Evolutionary conservation across 2,888 invertebrate species (phyloP).

Genomic region (Drosophila prolongata): DNA sequence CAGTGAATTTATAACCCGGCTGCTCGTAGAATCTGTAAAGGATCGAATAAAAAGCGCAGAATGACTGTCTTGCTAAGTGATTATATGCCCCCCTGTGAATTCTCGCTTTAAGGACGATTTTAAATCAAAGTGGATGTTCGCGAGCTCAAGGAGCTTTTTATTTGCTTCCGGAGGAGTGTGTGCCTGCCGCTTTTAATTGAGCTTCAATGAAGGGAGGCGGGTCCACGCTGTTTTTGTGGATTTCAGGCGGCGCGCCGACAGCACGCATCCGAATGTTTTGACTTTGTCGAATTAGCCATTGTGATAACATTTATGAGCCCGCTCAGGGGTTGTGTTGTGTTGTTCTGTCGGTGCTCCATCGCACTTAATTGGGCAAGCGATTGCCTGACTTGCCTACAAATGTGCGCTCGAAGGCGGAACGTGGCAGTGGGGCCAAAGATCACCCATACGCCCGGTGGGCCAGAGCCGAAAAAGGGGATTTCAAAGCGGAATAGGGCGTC

Average conservation of each 20-base stretch:
- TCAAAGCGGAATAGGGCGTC: slow-evolving; percentile 24
- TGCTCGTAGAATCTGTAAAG: no score
- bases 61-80: not conserved
- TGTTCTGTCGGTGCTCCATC: slow-evolving; percentile 58
- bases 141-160: slow-evolving; percentile 13
- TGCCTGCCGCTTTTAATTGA: slow-evolving; percentile 40
- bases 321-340: not conserved
- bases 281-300: slow-evolving; percentile 72
- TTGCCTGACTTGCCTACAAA: slow-evolving; percentile 78
- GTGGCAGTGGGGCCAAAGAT: slow-evolving; percentile 11
- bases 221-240: slow-evolving; percentile 47
- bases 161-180: slow-evolving; percentile 1
- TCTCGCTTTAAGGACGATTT: not conserved
- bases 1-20: no score
- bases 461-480: slow-evolving; percentile 12
- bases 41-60: not conserved
- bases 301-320: slow-evolving; percentile 64
- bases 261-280: slow-evolving; percentile 71
- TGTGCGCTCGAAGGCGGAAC: slow-evolving; percentile 45
- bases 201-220: slow-evolving; percentile 6
- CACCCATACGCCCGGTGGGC: slow-evolving; percentile 18
- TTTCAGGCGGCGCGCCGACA: slow-evolving; percentile 34
- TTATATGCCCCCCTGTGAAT: not conserved
- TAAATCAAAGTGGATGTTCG: slow-evolving; percentile 4
- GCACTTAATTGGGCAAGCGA: slow-evolving; percentile 77